phyloP scores from a whole-genome alignment of 2,113 vertebrate species.

The Urocynchramus pylzowi region DNA sequence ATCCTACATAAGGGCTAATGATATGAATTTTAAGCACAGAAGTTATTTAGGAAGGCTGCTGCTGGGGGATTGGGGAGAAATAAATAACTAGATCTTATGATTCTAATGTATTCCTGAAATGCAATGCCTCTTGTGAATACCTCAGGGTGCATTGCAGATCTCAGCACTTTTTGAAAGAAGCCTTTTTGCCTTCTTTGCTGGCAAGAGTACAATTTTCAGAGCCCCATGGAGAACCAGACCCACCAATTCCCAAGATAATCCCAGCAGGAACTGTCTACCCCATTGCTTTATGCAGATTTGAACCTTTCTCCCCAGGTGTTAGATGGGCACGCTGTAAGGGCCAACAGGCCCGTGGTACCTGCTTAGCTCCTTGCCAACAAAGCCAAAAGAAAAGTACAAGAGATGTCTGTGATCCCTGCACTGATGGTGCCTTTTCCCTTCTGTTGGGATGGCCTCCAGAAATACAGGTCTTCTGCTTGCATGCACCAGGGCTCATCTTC shows the following conservation, averaged over 20 bases:
- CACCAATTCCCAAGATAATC: not conserved
- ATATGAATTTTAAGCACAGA: not conserved
- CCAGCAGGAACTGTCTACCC: not conserved
- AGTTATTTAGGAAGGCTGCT: not conserved
- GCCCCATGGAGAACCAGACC: not conserved
- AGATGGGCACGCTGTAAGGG: not conserved
- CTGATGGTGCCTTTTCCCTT: not conserved
- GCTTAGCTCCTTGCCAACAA: not conserved
- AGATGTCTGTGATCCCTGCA: not conserved
- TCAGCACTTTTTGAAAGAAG: not conserved
- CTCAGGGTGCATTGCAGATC: not conserved
- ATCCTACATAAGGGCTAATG: not conserved
- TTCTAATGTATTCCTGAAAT: not conserved
- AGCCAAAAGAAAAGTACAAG: not conserved
- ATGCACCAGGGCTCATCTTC: not conserved
- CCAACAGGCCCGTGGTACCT: not conserved
- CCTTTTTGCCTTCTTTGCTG: not conserved
- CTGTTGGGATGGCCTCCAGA: not conserved
- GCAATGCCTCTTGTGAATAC: not conserved
- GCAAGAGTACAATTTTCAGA: not conserved
- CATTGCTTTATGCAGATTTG: not conserved
- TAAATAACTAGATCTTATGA: not conserved
- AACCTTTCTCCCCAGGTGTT: not conserved
- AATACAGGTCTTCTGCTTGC: not conserved
- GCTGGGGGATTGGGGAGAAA: not conserved